A percentile compares a stretch with the other conserved stretches of the same genome.
Conservation (phyloP, 2,113 vertebrate genomes). For the Laterallus jamaicensis region DNA sequence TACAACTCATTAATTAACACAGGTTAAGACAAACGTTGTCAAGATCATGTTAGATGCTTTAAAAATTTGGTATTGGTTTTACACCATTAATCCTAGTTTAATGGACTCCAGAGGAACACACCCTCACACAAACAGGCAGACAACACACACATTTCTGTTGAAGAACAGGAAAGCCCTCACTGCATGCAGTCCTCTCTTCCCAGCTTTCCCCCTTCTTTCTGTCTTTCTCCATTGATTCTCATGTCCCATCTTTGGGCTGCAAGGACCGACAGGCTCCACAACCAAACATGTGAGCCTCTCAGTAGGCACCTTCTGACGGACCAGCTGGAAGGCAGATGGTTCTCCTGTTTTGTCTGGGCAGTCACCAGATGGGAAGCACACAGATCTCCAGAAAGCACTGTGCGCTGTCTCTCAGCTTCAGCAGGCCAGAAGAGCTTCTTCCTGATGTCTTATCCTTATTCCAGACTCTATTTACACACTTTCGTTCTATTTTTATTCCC, state of each 20-base stretch:
- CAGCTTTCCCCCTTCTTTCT: not conserved
- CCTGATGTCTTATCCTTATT: not conserved
- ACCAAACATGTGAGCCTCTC: not conserved
- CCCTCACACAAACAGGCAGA: not conserved
- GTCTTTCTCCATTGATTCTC: not conserved
- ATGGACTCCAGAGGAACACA: not conserved
- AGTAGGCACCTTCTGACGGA: not conserved
- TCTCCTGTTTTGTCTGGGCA: conserved; percentile 50
- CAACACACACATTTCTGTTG: not conserved
- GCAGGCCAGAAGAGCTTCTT: not conserved
- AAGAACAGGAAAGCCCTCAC: not conserved
- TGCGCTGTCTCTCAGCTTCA: not conserved
- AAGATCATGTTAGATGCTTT: not conserved
- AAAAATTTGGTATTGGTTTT: not conserved
- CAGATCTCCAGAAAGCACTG: not conserved
- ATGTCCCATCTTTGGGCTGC: not conserved
- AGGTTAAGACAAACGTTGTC: not conserved
- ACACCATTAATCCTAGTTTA: not conserved
- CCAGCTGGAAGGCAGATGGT: conserved; percentile 64
- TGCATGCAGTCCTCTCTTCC: not conserved
- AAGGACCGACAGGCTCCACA: not conserved
- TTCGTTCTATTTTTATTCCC: not conserved
- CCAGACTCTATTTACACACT: not conserved
- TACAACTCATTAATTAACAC: not conserved
- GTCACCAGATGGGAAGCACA: conserved; percentile 43